phyloP scores from a whole-genome alignment of 2,113 vertebrate genomes.

The Oenanthe melanoleuca region DNA sequence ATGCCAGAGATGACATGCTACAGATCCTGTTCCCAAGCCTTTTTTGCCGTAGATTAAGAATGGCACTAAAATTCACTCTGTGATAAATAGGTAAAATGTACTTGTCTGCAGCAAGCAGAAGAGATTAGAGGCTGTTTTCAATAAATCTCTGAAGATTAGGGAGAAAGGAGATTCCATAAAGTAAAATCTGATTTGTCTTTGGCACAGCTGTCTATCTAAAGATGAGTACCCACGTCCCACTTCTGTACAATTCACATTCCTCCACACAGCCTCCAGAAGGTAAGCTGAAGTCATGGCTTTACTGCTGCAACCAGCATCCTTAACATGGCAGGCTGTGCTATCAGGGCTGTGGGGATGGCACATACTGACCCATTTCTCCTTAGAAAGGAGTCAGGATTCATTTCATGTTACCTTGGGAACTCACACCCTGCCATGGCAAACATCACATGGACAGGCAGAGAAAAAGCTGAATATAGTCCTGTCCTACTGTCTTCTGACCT shows the following conservation, averaged over 20 bases:
- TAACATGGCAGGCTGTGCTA: neutral
- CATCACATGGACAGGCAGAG: neutral
- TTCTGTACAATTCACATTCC: neutral
- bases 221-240: neutral
- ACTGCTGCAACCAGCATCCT: neutral
- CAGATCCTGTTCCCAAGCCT: neutral
- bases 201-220: neutral
- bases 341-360: neutral
- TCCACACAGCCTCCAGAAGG: neutral
- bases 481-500: neutral
- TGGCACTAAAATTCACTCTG: neutral
- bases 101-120: neutral
- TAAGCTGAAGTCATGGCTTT: neutral
- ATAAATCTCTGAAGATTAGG: constrained; percentile 42
- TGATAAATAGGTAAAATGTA: neutral
- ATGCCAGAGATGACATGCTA: accelerated
- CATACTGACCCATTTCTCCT: neutral
- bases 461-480: neutral
- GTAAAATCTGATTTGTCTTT: constrained; percentile 19
- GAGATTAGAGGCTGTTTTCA: constrained; percentile 1
- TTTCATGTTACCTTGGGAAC: neutral
- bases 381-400: neutral
- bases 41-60: neutral
- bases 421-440: neutral
- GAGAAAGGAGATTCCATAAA: neutral